Evolutionary conservation across 1,140 invertebrate species (phyloP), one percentile per base, ranked within the genome.

Genomic region (Ceratosolen fusciceps): DNA sequence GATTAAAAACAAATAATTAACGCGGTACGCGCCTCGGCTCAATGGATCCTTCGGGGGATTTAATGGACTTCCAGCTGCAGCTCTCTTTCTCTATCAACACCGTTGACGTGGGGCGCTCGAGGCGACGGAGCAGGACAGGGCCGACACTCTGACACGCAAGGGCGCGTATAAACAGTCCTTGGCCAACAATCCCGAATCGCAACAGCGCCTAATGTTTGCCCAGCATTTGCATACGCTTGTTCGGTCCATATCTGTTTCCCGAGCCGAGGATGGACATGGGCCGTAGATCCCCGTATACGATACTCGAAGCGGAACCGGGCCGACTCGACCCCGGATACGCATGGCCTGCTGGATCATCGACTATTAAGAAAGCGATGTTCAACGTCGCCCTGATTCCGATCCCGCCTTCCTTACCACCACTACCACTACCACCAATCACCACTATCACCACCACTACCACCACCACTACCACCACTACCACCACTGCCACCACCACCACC

Each of bases 171-270:
- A 58, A 77, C 47, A 47, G 56, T 4, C 21, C n/a, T 47, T 26
- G 37, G 26, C 60, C 34, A 65, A 39, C 52, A n/a, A 21, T 16
- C 4, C 21, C 29, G 29, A 10, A 12, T 39, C 26, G 43, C 37
- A 67, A 71, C 68, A 67, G 62, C 37, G 77, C 81, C 82, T 85
- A 85, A 86, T 90, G 87, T 90, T 90, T 89, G 83, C 79, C 73
- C 83, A 86, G 84, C 84, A 89, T 90, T 90, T 90, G 88, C 88
- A 90, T 90, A 87, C 84, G 88, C 88, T 87, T 88, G 86, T 87
- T 85, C 83, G 71, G 56, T 24, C 54, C 47, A 58, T 77, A 74
- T 81, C 67, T 60, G 67, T 67, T 65, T 68, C 71, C 60, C 26
- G 26, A 29, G 72, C 49, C 21, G 49, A 52, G 12, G 49, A 52